These are phyloP conservation scores for Pseudomyrmex gracilis DNA, from an alignment of 1,140 invertebrate genomes.

Conservation along the genomic window DNA sequence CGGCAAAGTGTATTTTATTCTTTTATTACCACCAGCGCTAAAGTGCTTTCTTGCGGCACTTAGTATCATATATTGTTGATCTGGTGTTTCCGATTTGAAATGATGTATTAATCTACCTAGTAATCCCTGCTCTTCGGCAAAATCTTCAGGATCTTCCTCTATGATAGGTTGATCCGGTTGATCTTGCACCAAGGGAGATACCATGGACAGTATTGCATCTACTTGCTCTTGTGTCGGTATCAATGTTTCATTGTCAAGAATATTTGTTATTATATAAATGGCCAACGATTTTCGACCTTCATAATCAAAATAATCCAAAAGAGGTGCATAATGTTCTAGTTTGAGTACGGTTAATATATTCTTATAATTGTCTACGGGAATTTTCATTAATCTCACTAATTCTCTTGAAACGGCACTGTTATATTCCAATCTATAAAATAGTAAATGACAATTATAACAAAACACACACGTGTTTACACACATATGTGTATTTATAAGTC, in stretches of 20 bases:
- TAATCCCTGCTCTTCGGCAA: constrained; percentile 98
- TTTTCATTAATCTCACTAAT: constrained; percentile 95
- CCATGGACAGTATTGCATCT: constrained; percentile 91
- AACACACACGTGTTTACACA: not conserved
- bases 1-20: constrained; percentile 97
- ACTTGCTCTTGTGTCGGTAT: constrained; percentile 96
- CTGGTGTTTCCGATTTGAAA: constrained; percentile 93
- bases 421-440: constrained; percentile 88
- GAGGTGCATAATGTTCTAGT: constrained; percentile 93
- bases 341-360: constrained; percentile 95
- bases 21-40: constrained; percentile 93
- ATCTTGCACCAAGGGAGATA: constrained; percentile 95
- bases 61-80: constrained; percentile 97
- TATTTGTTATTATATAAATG: constrained; percentile 94
- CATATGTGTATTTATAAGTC: not conserved
- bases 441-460: constrained; percentile 40
- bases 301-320: constrained; percentile 96
- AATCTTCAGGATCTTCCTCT: constrained; percentile 95
- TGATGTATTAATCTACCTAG: constrained; percentile 96
- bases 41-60: constrained; percentile 96
- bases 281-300: constrained; percentile 95
- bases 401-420: constrained; percentile 95
- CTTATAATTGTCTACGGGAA: constrained; percentile 98
- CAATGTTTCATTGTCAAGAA: constrained; percentile 94
- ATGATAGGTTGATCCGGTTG: constrained; percentile 91